Evolutionary conservation across 2,888 invertebrate genomes (phyloP).

Genomic region (Trichogramma dendrolimi): DNA sequence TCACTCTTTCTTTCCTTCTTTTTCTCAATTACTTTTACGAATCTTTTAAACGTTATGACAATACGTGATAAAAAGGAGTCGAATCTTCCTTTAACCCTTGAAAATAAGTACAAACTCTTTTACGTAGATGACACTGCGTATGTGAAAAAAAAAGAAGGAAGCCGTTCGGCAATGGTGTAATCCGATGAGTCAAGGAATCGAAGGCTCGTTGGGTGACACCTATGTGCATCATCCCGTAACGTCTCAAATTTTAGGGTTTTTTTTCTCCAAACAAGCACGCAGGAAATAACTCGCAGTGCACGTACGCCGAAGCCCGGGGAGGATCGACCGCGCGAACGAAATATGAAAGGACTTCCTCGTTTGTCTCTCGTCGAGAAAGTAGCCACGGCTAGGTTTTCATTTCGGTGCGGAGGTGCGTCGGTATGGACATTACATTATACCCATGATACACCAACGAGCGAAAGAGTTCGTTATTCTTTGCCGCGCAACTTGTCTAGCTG

Average conservation of each 20-base stretch:
- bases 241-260: neutral
- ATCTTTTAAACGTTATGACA: too few species aligned
- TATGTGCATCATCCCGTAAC: neutral
- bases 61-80: too few species aligned
- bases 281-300: too few species aligned
- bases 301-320: neutral
- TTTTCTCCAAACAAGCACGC: neutral
- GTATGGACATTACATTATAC: neutral
- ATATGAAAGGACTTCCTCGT: slow-evolving; percentile 26
- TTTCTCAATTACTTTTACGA: too few species aligned
- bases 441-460: neutral
- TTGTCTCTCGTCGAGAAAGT: neutral
- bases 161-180: slow-evolving; percentile 24
- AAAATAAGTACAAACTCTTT: too few species aligned
- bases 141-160: neutral
- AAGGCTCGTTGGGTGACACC: slow-evolving; percentile 13
- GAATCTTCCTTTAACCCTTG: too few species aligned
- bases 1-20: too few species aligned
- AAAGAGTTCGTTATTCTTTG: too few species aligned
- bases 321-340: neutral
- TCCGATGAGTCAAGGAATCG: slow-evolving; percentile 24
- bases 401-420: neutral
- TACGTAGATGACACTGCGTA: too few species aligned
- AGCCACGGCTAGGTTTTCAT: slow-evolving; percentile 6
- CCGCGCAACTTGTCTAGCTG: too few species aligned